A percentile compares a stretch with the other conserved stretches of the same genome.
Conservation (phyloP, 1,140 invertebrate species). For the Cyphomyrmex costatus region DNA sequence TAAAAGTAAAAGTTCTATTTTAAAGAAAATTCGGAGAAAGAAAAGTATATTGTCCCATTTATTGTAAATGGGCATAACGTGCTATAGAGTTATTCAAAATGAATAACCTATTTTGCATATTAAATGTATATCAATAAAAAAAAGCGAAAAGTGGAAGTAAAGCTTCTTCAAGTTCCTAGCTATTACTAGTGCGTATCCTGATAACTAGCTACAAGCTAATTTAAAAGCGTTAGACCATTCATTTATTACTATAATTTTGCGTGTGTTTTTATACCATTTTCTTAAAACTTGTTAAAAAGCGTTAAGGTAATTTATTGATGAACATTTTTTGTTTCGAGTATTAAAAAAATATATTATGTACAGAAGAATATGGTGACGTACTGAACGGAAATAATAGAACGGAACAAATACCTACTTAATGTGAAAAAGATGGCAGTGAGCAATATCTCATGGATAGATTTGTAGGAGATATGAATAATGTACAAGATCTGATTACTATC, state of each 20-base stretch:
- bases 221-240: conserved; percentile 58
- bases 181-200: conserved; percentile 80
- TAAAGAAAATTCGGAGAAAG: conserved; percentile 68
- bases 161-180: conserved; percentile 85
- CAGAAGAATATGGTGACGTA: conserved; percentile 47
- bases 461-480: conserved; percentile 13
- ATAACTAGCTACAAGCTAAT: conserved; percentile 73
- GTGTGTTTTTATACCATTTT: conserved; percentile 61
- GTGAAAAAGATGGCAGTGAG: conserved; percentile 48
- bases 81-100: conserved; percentile 51
- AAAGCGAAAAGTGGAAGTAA: conserved; percentile 72
- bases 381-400: not conserved
- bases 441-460: conserved; percentile 43
- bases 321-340: conserved; percentile 59
- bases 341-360: conserved; percentile 61
- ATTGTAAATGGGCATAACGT: conserved; percentile 45
- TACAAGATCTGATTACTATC: conserved; percentile 12
- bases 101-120: conserved; percentile 61
- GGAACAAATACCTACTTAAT: conserved; percentile 38
- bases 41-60: conserved; percentile 62
- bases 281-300: conserved; percentile 58
- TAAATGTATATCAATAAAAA: conserved; percentile 61
- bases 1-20: conserved; percentile 54
- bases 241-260: conserved; percentile 62
- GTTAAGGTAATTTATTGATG: conserved; percentile 40